Conservation (phyloP, 2,888 invertebrate species). For the Caenorhabditis sp. region DNA sequence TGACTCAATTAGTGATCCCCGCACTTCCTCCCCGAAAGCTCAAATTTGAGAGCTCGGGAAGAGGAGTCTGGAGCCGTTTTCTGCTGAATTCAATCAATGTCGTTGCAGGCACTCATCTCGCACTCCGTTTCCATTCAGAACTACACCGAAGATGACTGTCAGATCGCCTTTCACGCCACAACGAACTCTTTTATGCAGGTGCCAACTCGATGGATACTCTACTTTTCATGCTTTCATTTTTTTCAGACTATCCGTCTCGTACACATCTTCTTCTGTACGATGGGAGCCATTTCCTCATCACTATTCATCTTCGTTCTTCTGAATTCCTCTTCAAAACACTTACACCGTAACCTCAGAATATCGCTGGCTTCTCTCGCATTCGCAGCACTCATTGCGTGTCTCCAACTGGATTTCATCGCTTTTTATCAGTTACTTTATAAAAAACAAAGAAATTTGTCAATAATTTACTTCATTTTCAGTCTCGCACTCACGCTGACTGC, state of each 20-base stretch:
- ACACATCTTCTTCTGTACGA: slow-evolving; percentile 60
- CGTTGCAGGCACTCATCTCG: slow-evolving; percentile 53
- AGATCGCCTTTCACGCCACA: slow-evolving; percentile 57
- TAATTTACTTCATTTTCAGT: slow-evolving; percentile 41
- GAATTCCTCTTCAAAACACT: slow-evolving; percentile 55
- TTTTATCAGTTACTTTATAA: slow-evolving; percentile 62
- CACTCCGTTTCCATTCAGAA: slow-evolving; percentile 65
- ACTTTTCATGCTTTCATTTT: not conserved
- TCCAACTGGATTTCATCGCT: slow-evolving; percentile 62
- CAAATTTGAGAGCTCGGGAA: slow-evolving; percentile 28
- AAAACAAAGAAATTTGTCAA: too few relatives aligned
- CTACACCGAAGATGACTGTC: slow-evolving; percentile 61
- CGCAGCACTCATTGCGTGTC: slow-evolving; percentile 63
- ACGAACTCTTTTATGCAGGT: slow-evolving; percentile 65
- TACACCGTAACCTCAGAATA: slow-evolving; percentile 65
- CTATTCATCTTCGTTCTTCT: slow-evolving; percentile 65
- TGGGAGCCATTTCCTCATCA: slow-evolving; percentile 59
- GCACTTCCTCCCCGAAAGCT: too few relatives aligned
- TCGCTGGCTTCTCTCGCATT: slow-evolving; percentile 60
- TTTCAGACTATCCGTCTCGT: slow-evolving; percentile 62
- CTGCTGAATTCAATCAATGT: too few relatives aligned
- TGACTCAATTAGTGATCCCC: slow-evolving; percentile 25
- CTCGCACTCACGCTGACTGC: slow-evolving; percentile 42
- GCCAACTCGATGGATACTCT: not conserved
- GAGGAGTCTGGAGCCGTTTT: slow-evolving; percentile 9